A percentile compares a stretch with the other conserved stretches of the same genome.
phyloP scores from a whole-genome alignment of 2,888 invertebrate species.

The Nomada hirtipes region DNA sequence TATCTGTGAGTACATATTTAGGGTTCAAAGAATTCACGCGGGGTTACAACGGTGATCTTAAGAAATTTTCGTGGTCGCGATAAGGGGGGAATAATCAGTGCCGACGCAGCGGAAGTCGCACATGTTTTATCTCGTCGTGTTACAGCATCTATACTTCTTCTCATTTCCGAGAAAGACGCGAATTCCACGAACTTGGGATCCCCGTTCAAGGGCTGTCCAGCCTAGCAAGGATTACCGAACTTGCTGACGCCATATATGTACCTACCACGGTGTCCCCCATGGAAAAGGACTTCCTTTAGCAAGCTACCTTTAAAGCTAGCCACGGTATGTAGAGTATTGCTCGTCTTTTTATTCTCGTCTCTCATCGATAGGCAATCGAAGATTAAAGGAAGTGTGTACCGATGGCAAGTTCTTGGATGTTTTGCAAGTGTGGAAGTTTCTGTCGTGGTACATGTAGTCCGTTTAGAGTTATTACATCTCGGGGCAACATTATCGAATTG shows the following conservation, averaged over 20 bases:
- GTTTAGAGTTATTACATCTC: constrained; percentile 31
- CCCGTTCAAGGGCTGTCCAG: constrained; percentile 60
- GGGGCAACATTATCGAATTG: constrained; percentile 28
- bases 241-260: constrained; percentile 57
- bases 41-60: too few relatives aligned
- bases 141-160: constrained; percentile 53
- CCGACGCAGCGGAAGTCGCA: constrained; percentile 46
- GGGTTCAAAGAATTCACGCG: not conserved
- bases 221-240: constrained; percentile 42
- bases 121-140: constrained; percentile 66
- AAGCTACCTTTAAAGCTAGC: not conserved
- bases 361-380: not conserved
- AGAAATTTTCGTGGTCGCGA: not conserved
- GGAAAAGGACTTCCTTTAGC: not conserved
- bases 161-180: constrained; percentile 56
- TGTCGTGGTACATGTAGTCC: not conserved
- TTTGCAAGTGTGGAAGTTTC: constrained; percentile 18
- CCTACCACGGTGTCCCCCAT: constrained; percentile 7
- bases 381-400: constrained; percentile 15
- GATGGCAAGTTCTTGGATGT: constrained; percentile 16
- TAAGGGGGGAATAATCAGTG: constrained; percentile 15
- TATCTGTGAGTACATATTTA: not conserved
- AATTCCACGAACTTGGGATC: constrained; percentile 45
- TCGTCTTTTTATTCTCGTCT: not conserved
- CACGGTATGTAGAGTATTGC: constrained; percentile 1